Percentiles rank a stretch among this genome's conserved stretches.
phyloP scores from a whole-genome alignment of 2,113 vertebrate species.

The Halichoeres trimaculatus region DNA sequence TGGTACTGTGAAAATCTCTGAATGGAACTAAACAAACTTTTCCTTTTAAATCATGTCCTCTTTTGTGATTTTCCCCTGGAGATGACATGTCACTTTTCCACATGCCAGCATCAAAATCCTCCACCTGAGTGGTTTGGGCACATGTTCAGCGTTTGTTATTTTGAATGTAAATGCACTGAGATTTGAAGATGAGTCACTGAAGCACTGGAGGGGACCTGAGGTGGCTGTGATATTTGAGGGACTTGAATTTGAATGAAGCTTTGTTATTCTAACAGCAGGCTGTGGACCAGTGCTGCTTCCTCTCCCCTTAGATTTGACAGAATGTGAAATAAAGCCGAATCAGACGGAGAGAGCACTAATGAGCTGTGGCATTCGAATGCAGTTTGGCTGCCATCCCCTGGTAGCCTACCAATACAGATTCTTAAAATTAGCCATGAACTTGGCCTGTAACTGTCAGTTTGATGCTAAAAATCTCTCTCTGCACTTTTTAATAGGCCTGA shows the following conservation, averaged over 20 bases:
- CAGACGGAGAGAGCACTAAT: conserved; percentile 39
- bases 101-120: conserved; percentile 6
- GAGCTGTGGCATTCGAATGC: conserved; percentile 52
- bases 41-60: not conserved
- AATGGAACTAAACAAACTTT: not conserved
- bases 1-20: not conserved
- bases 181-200: conserved; percentile 34
- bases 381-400: conserved; percentile 40
- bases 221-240: conserved; percentile 35
- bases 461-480: conserved; percentile 48
- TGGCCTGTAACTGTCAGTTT: conserved; percentile 56
- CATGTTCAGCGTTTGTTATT: conserved; percentile 25
- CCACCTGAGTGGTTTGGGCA: not conserved
- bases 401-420: conserved; percentile 43
- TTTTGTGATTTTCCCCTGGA: not conserved
- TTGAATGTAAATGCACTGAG: conserved; percentile 29
- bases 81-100: not conserved
- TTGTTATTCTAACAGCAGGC: conserved; percentile 59
- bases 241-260: conserved; percentile 58
- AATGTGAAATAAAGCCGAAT: conserved; percentile 59
- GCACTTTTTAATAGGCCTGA: conserved; percentile 46
- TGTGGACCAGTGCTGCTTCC: conserved; percentile 12
- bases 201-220: conserved; percentile 28
- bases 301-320: conserved; percentile 57
- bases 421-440: conserved; percentile 51